phyloP scores from a whole-genome alignment of 2,888 invertebrate species.

The Drosophila falleni region DNA sequence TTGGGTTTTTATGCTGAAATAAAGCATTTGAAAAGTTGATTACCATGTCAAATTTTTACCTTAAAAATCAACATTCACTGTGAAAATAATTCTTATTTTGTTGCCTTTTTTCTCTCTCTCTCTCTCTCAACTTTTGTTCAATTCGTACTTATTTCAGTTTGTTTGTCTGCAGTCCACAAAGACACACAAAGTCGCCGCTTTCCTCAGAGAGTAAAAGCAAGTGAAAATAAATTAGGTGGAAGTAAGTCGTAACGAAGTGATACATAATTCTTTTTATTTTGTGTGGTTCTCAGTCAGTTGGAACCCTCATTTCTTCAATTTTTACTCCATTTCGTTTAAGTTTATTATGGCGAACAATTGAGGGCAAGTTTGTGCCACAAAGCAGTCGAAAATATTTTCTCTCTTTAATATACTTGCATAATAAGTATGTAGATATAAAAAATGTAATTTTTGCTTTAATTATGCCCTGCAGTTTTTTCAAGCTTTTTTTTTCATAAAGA shows the following conservation, averaged over 20 bases:
- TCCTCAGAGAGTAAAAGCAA: conserved; percentile 68
- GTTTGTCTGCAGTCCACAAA: conserved; percentile 1
- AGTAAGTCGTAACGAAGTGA: conserved; percentile 81
- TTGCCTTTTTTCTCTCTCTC: not conserved
- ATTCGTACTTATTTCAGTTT: conserved; percentile 32
- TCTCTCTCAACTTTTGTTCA: conserved; percentile 5
- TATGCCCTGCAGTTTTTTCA: conserved; percentile 6
- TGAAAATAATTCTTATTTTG: not conserved
- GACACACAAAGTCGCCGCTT: conserved; percentile 38
- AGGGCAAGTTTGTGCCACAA: conserved; percentile 61
- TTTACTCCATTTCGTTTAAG: conserved; percentile 47
- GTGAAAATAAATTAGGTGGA: conserved; percentile 80
- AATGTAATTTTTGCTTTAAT: conserved; percentile 20
- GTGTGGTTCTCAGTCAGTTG: not conserved
- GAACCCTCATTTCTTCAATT: conserved; percentile 28
- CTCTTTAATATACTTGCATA: conserved; percentile 25
- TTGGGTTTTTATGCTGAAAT: not conserved
- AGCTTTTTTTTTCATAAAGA: conserved; percentile 1
- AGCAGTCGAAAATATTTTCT: conserved; percentile 22
- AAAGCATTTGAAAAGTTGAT: not conserved
- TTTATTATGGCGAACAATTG: conserved; percentile 54
- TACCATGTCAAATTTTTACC: too few relatives aligned
- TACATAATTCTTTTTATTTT: conserved; percentile 70
- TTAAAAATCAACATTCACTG: not conserved
- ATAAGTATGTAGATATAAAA: conserved; percentile 10